Evolutionary conservation across 2,797 vertebrate species (phyloP).

Genomic region (Decapterus maruadsi): DNA sequence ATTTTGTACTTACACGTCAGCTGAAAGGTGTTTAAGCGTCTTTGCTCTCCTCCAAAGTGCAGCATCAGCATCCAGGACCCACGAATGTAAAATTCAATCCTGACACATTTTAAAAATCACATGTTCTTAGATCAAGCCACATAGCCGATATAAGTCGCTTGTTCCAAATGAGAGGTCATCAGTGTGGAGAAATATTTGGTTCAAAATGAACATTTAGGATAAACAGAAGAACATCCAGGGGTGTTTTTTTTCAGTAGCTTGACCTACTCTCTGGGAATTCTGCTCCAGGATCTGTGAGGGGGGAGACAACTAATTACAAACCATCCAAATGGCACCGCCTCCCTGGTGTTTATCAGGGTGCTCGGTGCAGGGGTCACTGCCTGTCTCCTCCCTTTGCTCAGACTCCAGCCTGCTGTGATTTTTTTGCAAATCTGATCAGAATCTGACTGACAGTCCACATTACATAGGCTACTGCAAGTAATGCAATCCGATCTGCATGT

Average conservation of each 20-base stretch:
- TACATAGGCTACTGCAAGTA: too few species aligned
- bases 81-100: slow-evolving; percentile 7
- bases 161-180: slow-evolving; percentile 2
- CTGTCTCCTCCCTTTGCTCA: slow-evolving; percentile 65
- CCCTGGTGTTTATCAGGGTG: slow-evolving; percentile 50
- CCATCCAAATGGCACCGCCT: slow-evolving; percentile 67
- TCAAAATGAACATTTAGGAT: neutral
- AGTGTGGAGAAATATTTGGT: neutral
- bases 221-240: neutral
- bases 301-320: slow-evolving; percentile 81
- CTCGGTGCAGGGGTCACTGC: slow-evolving; percentile 44
- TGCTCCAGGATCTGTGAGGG: slow-evolving; percentile 62
- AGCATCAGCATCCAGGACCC: slow-evolving; percentile 15
- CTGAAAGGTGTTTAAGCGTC: slow-evolving; percentile 10
- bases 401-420: too few species aligned
- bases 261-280: slow-evolving; percentile 31
- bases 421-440: too few species aligned
- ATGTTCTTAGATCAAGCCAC: slow-evolving; percentile 23
- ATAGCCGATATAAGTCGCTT: neutral
- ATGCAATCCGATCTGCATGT: too few species aligned
- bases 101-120: slow-evolving; percentile 26
- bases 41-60: slow-evolving; percentile 20
- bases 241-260: slow-evolving; percentile 21
- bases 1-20: slow-evolving; percentile 60
- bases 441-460: too few species aligned